These are phyloP conservation scores for Artemia sinica DNA, from an alignment of 2,888 invertebrate genomes.

Conservation along the genomic window DNA sequence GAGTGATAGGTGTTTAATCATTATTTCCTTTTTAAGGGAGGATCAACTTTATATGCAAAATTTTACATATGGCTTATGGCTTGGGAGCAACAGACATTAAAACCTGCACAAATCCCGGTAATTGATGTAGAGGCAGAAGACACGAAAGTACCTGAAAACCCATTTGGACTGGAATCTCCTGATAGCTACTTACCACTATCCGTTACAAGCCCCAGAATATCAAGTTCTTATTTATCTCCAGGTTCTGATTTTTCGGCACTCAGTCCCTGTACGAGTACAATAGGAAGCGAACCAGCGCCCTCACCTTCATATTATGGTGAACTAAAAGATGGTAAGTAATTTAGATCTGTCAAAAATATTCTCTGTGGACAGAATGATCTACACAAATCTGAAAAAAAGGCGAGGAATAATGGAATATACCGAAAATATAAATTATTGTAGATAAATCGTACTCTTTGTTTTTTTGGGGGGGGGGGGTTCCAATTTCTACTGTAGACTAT, in stretches of 20 bases:
- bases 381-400: too few species aligned
- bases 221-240: not conserved
- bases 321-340: not conserved
- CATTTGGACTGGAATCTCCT: not conserved
- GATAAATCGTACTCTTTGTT: too few species aligned
- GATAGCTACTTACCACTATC: not conserved
- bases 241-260: not conserved
- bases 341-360: too few species aligned
- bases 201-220: not conserved
- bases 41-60: slow-evolving; percentile 66
- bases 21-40: slow-evolving; percentile 41
- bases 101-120: not conserved
- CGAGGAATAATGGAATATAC: too few species aligned
- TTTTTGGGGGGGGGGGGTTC: too few species aligned
- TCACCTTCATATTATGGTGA: slow-evolving; percentile 12
- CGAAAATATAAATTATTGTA: too few species aligned
- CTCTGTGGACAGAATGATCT: too few species aligned
- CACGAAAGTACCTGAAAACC: not conserved
- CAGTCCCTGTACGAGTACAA: not conserved
- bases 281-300: not conserved
- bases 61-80: slow-evolving; percentile 81
- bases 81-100: slow-evolving; percentile 29
- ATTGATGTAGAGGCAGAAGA: not conserved
- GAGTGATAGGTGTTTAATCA: not conserved
- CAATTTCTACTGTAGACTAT: too few species aligned